Evolutionary conservation across 2,113 vertebrate genomes (phyloP), one percentile per base, ranked within the genome.

Genomic region (Ctenodactylus gundi): DNA sequence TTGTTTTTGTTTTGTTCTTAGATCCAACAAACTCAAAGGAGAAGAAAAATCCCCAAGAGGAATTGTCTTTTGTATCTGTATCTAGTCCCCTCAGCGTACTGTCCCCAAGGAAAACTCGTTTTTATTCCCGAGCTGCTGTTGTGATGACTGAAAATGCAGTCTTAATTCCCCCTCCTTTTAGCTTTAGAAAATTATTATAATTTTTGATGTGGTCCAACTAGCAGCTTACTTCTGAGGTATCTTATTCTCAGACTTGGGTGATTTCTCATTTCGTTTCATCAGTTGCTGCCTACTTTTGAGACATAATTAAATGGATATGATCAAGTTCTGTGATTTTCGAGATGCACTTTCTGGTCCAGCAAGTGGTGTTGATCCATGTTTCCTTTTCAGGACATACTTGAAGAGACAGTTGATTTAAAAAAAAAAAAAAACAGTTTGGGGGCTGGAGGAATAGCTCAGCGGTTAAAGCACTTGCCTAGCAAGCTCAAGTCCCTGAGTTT

Each of bases 41-140:
- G 92, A 83, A 90, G 36, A 76, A 70, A 62, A 78, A 64, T 5
- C n/a, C 36, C 53, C 86, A 58, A 60, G 90, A 95, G 70, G 65
- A 93, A 65, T 89, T 87, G 46, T 23, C 81, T 93, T 89, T 81
- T 90, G 58, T 93, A 27, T 91, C 31, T 92, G n/a, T 96, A 46
- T 64, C 58, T 94, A 84, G 62, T 80, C 77, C 55, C 85, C 49
- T 95, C 77, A 73, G 49, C 49, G 58, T 87, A 95, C 51, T 80
- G 14, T 94, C 93, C 80, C 80, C 51, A 88, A 93, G 94, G 91
- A 82, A 78, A 94, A 94, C 7, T 6, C 41, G 15, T 85, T 94
- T 95, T 58, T 85, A 86, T 95, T 89, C 82, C 58, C 72, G 49
- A 46, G 73, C 57, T 93, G 46, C 51, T 94, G 53, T 75, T 91